Evolutionary conservation across 2,888 invertebrate genomes (phyloP).

Genomic region (Synanthedon myopaeformis): DNA sequence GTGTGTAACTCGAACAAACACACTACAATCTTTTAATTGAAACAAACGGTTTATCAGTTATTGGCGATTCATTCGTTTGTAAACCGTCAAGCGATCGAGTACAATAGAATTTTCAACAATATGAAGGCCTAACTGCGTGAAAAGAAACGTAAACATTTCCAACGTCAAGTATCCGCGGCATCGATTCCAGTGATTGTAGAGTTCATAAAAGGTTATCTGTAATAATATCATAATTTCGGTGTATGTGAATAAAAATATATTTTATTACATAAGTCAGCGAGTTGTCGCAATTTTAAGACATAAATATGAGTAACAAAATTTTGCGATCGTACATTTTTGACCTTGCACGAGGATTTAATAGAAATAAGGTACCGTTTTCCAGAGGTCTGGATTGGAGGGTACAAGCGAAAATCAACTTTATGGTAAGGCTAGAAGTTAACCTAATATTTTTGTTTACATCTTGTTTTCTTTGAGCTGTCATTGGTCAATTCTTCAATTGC

Average conservation of each 20-base stretch:
- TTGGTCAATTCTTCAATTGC: too few species aligned
- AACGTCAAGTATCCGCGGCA: constrained; percentile 10
- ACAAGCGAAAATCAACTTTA: constrained; percentile 38
- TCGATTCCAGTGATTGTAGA: constrained; percentile 19
- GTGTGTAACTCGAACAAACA: too few species aligned
- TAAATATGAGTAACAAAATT: constrained; percentile 40
- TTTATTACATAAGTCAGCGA: constrained; percentile 6
- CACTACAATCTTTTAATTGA: too few species aligned
- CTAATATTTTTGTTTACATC: constrained; percentile 2
- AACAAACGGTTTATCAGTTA: too few species aligned
- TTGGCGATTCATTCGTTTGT: too few species aligned
- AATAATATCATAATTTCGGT: constrained; percentile 32
- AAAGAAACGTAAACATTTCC: neutral
- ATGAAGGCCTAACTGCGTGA: too few species aligned
- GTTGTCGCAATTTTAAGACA: constrained; percentile 10
- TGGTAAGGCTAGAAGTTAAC: constrained; percentile 26
- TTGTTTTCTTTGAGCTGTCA: too few species aligned
- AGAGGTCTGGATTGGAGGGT: constrained; percentile 5
- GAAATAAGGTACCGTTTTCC: constrained; percentile 16
- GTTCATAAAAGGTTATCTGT: constrained; percentile 64
- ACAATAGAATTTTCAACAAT: too few species aligned
- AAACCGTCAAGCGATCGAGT: too few species aligned
- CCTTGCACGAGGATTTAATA: constrained; percentile 19
- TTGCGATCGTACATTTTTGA: constrained; percentile 28
- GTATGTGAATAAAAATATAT: constrained; percentile 27